These are phyloP conservation scores for Jaculus jaculus DNA, from an alignment of 2,113 vertebrate species.

Conservation along the genomic window DNA sequence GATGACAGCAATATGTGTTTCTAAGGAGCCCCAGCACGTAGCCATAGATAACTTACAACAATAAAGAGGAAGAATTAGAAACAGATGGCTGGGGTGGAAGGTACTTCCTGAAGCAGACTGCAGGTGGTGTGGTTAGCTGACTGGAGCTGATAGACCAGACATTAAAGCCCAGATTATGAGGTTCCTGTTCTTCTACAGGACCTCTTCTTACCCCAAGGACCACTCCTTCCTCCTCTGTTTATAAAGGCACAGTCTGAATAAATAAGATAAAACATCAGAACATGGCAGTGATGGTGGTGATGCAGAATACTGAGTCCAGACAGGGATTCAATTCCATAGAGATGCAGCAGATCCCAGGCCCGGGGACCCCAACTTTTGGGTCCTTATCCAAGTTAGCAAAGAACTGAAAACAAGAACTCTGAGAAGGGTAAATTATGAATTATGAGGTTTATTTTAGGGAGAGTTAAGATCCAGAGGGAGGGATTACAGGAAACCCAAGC, in stretches of 20 bases:
- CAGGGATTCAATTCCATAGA: too few species aligned
- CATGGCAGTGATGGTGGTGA: background rate
- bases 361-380: too few species aligned
- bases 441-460: too few species aligned
- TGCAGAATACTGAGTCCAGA: too few species aligned
- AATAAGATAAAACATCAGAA: background rate
- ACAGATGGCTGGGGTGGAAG: slow-evolving; percentile 52
- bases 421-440: too few species aligned
- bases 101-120: slow-evolving; percentile 44
- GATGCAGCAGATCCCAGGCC: too few species aligned
- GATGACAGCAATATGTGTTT: background rate
- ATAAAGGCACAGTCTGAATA: background rate
- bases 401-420: too few species aligned
- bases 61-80: slow-evolving; percentile 34
- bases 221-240: background rate
- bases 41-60: background rate
- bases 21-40: background rate
- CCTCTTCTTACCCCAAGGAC: background rate
- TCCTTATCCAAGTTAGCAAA: too few species aligned
- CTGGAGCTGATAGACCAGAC: background rate
- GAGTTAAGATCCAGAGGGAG: too few species aligned
- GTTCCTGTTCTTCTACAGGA: background rate
- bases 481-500: too few species aligned
- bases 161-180: background rate
- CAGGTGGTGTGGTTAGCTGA: slow-evolving; percentile 16